A percentile compares a stretch with the other conserved stretches of the same genome.
Conservation (phyloP, 1,140 invertebrate species). For the Aphelenchoides besseyi region DNA sequence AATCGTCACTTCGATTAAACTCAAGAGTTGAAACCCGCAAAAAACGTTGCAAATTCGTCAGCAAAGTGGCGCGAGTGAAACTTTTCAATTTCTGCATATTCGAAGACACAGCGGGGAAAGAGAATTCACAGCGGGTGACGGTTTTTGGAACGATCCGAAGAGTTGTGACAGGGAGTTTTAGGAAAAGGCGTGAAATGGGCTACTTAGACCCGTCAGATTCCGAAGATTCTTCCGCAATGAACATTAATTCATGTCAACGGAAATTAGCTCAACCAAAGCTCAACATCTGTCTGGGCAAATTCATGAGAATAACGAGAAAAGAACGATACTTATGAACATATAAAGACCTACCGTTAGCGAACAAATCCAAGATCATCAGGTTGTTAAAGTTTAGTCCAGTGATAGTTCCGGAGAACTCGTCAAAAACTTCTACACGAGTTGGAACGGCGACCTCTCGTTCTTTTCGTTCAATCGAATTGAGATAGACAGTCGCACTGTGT, state of each 20-base stretch:
- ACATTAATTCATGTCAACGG: too few species aligned
- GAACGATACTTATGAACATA: neutral
- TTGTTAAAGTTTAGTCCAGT: constrained; percentile 59
- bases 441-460: constrained; percentile 14
- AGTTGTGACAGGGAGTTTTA: too few species aligned
- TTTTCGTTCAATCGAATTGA: neutral
- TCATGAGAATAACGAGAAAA: neutral
- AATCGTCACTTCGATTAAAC: too few species aligned
- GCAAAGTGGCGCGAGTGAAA: too few species aligned
- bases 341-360: constrained; percentile 43
- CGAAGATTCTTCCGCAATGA: too few species aligned
- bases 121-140: too few species aligned
- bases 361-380: constrained; percentile 47
- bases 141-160: too few species aligned
- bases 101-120: too few species aligned
- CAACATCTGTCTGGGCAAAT: too few species aligned
- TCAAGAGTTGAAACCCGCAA: too few species aligned
- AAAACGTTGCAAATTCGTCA: too few species aligned
- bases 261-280: neutral
- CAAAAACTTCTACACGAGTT: constrained; percentile 37
- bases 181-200: neutral
- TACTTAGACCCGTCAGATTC: neutral
- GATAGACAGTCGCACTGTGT: constrained; percentile 8
- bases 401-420: constrained; percentile 50
- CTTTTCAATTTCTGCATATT: too few species aligned